Conservation (phyloP, 2,113 vertebrate genomes). For the Otis tarda region DNA sequence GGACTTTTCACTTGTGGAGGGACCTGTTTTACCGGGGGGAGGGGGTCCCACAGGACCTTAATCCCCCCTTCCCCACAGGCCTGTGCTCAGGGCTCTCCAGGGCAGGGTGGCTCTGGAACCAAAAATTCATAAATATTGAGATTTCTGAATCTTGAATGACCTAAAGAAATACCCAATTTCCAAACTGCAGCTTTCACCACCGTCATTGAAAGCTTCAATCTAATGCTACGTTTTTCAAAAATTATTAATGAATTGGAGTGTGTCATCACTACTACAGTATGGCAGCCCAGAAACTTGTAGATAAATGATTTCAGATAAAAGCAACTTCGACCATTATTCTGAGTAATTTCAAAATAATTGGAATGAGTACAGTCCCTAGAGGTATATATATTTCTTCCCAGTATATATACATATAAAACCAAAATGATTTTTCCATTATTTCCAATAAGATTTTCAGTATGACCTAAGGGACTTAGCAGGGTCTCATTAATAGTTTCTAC, state of each 20-base stretch:
- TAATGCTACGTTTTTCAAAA: not conserved
- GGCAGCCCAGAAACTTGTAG: not conserved
- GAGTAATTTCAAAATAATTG: not conserved
- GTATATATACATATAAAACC: not conserved
- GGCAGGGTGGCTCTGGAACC: not conserved
- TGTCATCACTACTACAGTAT: not conserved
- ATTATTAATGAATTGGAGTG: not conserved
- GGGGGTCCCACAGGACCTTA: fast-evolving
- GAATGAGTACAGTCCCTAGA: not conserved
- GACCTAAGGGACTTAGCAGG: not conserved
- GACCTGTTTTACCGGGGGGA: fast-evolving
- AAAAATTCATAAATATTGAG: not conserved
- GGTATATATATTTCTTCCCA: not conserved
- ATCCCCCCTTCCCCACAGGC: fast-evolving
- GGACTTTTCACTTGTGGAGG: not conserved
- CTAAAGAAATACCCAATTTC: not conserved
- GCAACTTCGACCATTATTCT: not conserved
- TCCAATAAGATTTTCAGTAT: not conserved
- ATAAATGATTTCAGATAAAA: not conserved
- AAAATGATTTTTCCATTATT: not conserved
- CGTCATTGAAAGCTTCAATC: not conserved
- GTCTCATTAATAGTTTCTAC: not conserved
- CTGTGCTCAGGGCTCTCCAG: fast-evolving
- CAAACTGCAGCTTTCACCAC: not conserved
- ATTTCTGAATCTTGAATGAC: not conserved